Percentiles rank a stretch among this genome's conserved stretches.
Conservation (phyloP, 2,888 invertebrate species). For the Margaritifera margaritifera region DNA sequence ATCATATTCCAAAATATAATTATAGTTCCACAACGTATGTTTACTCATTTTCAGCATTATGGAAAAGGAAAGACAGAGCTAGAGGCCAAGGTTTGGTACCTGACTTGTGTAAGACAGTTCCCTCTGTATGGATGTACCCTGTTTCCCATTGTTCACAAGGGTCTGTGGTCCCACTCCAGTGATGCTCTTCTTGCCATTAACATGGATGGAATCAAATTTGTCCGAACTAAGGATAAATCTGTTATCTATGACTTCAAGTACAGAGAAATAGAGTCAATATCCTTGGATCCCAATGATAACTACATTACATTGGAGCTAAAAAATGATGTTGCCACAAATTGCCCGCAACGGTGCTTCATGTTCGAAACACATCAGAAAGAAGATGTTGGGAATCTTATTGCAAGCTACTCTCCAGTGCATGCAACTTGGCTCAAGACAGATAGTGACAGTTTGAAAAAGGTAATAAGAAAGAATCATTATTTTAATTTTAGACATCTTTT, state of each 20-base stretch:
- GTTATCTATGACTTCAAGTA: slow-evolving; percentile 93
- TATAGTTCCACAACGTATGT: neutral
- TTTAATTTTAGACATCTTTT: too few species aligned
- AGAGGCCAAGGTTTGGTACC: slow-evolving; percentile 92
- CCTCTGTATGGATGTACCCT: slow-evolving; percentile 91
- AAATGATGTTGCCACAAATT: slow-evolving; percentile 74
- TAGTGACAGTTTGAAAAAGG: slow-evolving; percentile 62
- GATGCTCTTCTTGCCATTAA: slow-evolving; percentile 87
- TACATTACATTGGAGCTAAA: slow-evolving; percentile 92
- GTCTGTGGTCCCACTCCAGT: slow-evolving; percentile 91
- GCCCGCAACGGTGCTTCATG: slow-evolving; percentile 79
- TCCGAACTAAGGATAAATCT: slow-evolving; percentile 92
- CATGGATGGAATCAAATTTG: slow-evolving; percentile 91
- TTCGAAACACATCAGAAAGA: slow-evolving; percentile 92
- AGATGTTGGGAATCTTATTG: slow-evolving; percentile 93
- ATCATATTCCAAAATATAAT: neutral
- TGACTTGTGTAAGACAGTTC: slow-evolving; percentile 97
- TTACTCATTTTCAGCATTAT: slow-evolving; percentile 75
- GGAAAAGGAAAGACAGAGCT: slow-evolving; percentile 93
- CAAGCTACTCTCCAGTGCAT: slow-evolving; percentile 90
- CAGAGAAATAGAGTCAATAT: slow-evolving; percentile 90
- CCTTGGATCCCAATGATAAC: slow-evolving; percentile 92
- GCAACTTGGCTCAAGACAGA: slow-evolving; percentile 77
- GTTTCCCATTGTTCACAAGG: slow-evolving; percentile 92
- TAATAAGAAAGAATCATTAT: slow-evolving; percentile 14